A percentile compares a stretch with the other conserved stretches of the same genome.
These are phyloP conservation scores for Apamea anceps DNA, from an alignment of 2,888 invertebrate species.

Conservation along the genomic window DNA sequence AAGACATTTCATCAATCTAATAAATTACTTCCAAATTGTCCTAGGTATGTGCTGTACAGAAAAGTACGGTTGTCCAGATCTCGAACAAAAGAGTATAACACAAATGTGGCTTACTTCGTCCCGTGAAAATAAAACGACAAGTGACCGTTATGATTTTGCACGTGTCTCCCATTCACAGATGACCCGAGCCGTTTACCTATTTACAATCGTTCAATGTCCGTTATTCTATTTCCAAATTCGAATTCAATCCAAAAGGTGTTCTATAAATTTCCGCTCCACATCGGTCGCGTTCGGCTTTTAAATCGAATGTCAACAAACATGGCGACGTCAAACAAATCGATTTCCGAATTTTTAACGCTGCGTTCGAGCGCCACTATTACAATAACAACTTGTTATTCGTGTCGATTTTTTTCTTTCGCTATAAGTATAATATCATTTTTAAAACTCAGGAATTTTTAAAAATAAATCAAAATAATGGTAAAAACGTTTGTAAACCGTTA, in stretches of 20 bases:
- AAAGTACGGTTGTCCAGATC: conserved; percentile 16
- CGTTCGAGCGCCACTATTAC: conserved; percentile 68
- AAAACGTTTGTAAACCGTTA: conserved; percentile 77
- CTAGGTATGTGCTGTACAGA: conserved; percentile 6
- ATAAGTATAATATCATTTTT: conserved; percentile 66
- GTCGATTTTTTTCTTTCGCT: conserved; percentile 60
- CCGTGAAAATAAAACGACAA: conserved; percentile 58
- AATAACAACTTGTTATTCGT: conserved; percentile 67
- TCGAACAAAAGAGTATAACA: conserved; percentile 45
- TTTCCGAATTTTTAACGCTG: conserved; percentile 81
- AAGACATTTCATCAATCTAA: conserved; percentile 36
- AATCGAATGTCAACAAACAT: conserved; percentile 85
- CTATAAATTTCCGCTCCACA: conserved; percentile 79
- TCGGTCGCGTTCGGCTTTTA: conserved; percentile 74
- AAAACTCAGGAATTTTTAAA: conserved; percentile 57
- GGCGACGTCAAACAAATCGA: conserved; percentile 81
- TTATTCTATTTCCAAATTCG: conserved; percentile 74
- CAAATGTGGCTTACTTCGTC: conserved; percentile 54
- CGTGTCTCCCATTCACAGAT: conserved; percentile 75
- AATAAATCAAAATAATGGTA: conserved; percentile 58
- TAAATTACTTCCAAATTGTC: conserved; percentile 40
- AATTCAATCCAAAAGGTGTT: conserved; percentile 77
- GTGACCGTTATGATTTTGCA: conserved; percentile 76
- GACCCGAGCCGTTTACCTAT: conserved; percentile 75
- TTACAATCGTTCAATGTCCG: conserved; percentile 73